Evolutionary conservation across 2,797 vertebrate genomes (phyloP).

Genomic region (Argentina silus): DNA sequence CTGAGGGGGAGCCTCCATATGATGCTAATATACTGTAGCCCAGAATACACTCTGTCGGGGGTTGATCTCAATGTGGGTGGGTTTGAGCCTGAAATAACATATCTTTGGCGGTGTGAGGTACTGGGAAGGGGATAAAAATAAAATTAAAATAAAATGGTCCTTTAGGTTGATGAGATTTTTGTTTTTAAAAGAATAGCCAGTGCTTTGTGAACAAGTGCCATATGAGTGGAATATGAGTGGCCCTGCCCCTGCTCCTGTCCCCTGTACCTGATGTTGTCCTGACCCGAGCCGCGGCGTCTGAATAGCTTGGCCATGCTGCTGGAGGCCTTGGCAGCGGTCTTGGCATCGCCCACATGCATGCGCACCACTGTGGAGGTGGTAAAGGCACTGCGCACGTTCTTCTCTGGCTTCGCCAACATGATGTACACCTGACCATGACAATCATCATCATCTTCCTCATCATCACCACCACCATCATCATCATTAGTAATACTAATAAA

Average conservation of each 20-base stretch:
- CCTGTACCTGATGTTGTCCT: slow-evolving; percentile 91
- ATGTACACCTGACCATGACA: slow-evolving; percentile 50
- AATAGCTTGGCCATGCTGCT: slow-evolving; percentile 93
- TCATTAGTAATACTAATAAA: too few relatives aligned
- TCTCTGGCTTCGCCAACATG: slow-evolving; percentile 96
- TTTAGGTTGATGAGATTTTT: too few relatives aligned
- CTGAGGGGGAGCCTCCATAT: slow-evolving; percentile 1
- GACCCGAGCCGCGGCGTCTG: slow-evolving; percentile 87
- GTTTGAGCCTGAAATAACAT: neutral
- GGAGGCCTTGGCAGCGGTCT: slow-evolving; percentile 87
- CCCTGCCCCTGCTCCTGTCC: too few relatives aligned
- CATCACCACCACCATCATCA: too few relatives aligned
- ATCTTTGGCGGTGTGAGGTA: too few relatives aligned
- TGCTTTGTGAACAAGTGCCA: too few relatives aligned
- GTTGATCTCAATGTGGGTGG: slow-evolving; percentile 18
- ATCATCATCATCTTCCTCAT: too few relatives aligned
- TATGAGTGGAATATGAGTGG: too few relatives aligned
- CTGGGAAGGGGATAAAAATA: too few relatives aligned
- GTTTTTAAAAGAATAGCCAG: too few relatives aligned
- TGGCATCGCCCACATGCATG: slow-evolving; percentile 97
- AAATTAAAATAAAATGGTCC: too few relatives aligned
- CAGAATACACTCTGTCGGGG: slow-evolving; percentile 26
- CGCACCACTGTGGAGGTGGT: slow-evolving; percentile 97
- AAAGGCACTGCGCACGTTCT: slow-evolving; percentile 97
- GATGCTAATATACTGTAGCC: slow-evolving; percentile 20